Percentiles rank a stretch among this genome's conserved stretches.
Evolutionary conservation across 2,113 vertebrate genomes (phyloP).

Genomic region (Salminus brasiliensis): DNA sequence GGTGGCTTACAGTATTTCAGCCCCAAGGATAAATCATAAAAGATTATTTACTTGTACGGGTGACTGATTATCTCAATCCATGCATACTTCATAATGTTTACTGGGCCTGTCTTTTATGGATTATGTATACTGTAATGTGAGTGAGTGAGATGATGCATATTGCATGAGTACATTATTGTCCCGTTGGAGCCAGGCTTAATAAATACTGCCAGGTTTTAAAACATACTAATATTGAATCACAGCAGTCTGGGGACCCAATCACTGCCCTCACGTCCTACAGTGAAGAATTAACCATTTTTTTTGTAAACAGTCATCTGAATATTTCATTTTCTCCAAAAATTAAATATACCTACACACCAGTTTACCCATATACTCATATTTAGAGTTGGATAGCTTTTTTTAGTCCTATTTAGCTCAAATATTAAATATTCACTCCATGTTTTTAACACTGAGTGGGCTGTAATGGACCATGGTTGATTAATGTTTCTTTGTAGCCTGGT

Average conservation of each 20-base stretch:
- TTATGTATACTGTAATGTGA: slow-evolving; percentile 40
- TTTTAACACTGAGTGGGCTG: neutral
- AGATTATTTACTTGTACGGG: neutral
- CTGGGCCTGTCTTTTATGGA: slow-evolving; percentile 25
- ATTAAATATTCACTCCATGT: neutral
- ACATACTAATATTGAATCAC: slow-evolving; percentile 46
- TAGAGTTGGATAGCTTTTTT: neutral
- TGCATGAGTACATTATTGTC: slow-evolving; percentile 54
- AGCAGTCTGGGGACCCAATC: slow-evolving; percentile 37
- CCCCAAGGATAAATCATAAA: neutral
- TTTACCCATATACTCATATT: neutral
- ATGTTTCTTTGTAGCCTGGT: neutral
- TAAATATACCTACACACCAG: neutral
- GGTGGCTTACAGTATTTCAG: slow-evolving; percentile 9
- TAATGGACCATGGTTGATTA: neutral
- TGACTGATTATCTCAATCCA: slow-evolving; percentile 21
- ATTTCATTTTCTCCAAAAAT: slow-evolving; percentile 26
- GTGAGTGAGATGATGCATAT: slow-evolving; percentile 50
- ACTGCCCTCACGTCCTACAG: neutral
- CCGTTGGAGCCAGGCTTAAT: slow-evolving; percentile 49
- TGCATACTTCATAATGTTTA: slow-evolving; percentile 26
- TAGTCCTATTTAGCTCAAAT: neutral
- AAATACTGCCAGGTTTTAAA: slow-evolving; percentile 51
- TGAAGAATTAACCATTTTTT: slow-evolving; percentile 2
- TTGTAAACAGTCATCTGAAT: slow-evolving; percentile 36